These are phyloP conservation scores for Xiphophorus maculatus DNA, from an alignment of 2,113 vertebrate species.

Conservation along the genomic window DNA sequence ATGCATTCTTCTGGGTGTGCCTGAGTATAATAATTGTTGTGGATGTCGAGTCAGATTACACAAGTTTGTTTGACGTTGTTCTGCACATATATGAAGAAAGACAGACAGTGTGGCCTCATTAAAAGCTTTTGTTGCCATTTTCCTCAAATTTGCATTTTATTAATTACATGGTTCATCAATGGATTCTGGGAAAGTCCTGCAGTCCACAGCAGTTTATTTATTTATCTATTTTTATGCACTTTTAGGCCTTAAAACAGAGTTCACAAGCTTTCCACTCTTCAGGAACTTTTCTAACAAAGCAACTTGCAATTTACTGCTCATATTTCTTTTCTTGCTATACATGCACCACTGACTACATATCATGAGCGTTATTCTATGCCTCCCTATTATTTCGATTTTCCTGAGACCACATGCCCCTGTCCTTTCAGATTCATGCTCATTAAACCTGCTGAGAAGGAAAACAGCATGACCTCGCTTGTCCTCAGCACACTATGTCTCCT, in stretches of 20 bases:
- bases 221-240: background rate
- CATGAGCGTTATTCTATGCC: background rate
- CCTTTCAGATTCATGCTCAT: constrained; percentile 14
- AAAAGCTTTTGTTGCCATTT: background rate
- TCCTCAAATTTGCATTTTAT: background rate
- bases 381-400: constrained; percentile 34
- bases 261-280: background rate
- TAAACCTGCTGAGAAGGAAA: constrained; percentile 54
- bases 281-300: background rate
- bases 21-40: background rate
- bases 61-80: background rate
- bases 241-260: background rate
- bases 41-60: background rate
- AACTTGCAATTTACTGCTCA: background rate
- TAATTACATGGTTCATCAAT: background rate
- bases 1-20: constrained; percentile 5
- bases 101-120: too few relatives aligned
- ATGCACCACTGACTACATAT: background rate
- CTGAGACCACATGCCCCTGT: constrained; percentile 15
- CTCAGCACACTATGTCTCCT: constrained; percentile 45
- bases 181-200: background rate
- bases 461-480: constrained; percentile 57
- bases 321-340: background rate
- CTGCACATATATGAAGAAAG: background rate
- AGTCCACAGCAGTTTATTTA: too few relatives aligned